These are phyloP conservation scores for Dendrocincla tyrannina DNA, from an alignment of 2,797 vertebrate genomes.

Conservation along the genomic window DNA sequence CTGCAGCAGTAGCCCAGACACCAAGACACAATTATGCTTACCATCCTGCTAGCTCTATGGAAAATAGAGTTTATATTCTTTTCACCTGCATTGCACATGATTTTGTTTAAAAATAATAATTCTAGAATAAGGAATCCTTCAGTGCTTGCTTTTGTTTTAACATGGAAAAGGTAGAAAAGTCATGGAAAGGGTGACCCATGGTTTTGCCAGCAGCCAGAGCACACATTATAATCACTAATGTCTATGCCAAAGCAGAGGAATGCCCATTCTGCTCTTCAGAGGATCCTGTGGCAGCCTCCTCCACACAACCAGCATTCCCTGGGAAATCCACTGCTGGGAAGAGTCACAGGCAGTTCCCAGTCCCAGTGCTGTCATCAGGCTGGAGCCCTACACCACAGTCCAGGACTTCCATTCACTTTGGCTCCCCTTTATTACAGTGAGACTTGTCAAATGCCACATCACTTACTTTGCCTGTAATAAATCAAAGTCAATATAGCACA, in stretches of 20 bases:
- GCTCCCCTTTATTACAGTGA: neutral
- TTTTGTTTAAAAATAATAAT: neutral
- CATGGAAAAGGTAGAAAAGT: neutral
- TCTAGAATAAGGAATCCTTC: neutral
- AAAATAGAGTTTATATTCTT: neutral
- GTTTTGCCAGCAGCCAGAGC: neutral
- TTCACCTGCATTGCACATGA: neutral
- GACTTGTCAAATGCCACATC: neutral
- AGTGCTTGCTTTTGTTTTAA: neutral
- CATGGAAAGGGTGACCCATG: neutral
- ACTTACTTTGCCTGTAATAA: neutral
- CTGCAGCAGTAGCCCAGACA: neutral
- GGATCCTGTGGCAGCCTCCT: neutral
- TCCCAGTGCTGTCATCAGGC: fast-evolving
- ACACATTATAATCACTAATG: neutral
- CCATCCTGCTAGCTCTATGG: neutral
- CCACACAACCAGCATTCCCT: fast-evolving
- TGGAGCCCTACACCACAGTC: neutral
- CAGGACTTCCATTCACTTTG: neutral
- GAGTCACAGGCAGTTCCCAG: fast-evolving
- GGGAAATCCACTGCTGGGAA: neutral
- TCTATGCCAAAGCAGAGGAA: neutral
- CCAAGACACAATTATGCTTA: neutral
- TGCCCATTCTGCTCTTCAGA: neutral
- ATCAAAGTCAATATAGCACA: neutral